These are phyloP conservation scores for Crotophaga sulcirostris DNA, from an alignment of 2,113 vertebrate species.

Conservation along the genomic window DNA sequence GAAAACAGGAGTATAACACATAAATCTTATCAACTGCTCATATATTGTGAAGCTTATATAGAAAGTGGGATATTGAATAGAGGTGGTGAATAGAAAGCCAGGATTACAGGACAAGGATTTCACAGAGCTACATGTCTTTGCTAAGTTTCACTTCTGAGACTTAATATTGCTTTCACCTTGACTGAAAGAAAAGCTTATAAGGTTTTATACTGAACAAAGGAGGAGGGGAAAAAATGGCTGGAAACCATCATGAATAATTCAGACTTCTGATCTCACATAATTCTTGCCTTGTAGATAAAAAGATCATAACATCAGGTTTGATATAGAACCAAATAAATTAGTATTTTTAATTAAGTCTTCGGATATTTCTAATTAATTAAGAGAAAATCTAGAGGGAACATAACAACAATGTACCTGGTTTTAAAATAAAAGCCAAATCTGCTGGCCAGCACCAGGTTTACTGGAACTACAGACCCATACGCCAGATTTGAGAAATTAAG, in stretches of 20 bases:
- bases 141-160: slow-evolving; percentile 19
- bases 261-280: slow-evolving; percentile 7
- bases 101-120: slow-evolving; percentile 65
- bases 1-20: slow-evolving; percentile 52
- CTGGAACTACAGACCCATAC: background rate
- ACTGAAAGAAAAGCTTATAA: slow-evolving; percentile 51
- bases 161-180: slow-evolving; percentile 66
- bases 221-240: slow-evolving; percentile 1
- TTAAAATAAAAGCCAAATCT: background rate
- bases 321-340: background rate
- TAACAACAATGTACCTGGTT: background rate
- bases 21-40: slow-evolving; percentile 62
- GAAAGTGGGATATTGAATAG: slow-evolving; percentile 58
- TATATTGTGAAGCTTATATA: slow-evolving; percentile 47
- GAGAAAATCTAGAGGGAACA: background rate
- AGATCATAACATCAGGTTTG: slow-evolving; percentile 33
- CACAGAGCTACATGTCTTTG: slow-evolving; percentile 39
- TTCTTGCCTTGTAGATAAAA: slow-evolving; percentile 42
- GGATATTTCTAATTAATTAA: slow-evolving; percentile 2
- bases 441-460: background rate
- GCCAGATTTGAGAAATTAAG: background rate
- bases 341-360: slow-evolving; percentile 42
- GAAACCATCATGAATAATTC: slow-evolving; percentile 59
- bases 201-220: slow-evolving; percentile 44
- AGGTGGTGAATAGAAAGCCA: slow-evolving; percentile 45